phyloP scores from a whole-genome alignment of 2,888 invertebrate species.

The Elegia similella region DNA sequence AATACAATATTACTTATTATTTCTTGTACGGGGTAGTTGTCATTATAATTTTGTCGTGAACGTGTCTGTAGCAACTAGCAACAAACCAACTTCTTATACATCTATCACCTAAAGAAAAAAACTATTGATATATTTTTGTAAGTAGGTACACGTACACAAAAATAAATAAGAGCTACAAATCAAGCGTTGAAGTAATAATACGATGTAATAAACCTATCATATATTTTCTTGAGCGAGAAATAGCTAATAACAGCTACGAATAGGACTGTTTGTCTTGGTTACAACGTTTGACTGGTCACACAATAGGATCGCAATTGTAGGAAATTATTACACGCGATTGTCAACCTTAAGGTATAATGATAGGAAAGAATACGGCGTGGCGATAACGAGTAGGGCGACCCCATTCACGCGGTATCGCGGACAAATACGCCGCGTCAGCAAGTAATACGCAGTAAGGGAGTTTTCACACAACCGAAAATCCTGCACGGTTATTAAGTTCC shows the following conservation, averaged over 20 bases:
- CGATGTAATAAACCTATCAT: not conserved
- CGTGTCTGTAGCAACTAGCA: no score
- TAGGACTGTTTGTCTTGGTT: not conserved
- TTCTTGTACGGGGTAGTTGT: no score
- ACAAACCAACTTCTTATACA: no score
- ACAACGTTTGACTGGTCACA: conserved; percentile 2
- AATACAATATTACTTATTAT: no score
- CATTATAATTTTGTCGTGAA: no score
- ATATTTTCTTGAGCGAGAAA: not conserved
- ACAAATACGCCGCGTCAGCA: conserved; percentile 14
- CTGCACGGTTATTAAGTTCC: no score
- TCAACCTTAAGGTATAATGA: not conserved
- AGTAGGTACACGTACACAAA: not conserved
- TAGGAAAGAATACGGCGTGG: not conserved
- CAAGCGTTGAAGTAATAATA: not conserved
- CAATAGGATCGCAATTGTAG: not conserved
- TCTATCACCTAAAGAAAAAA: no score
- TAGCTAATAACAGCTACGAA: conserved; percentile 1
- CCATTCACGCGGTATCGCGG: conserved; percentile 11
- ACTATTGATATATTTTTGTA: no score
- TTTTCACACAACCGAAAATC: not conserved
- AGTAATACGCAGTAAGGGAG: conserved; percentile 2
- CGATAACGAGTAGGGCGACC: not conserved
- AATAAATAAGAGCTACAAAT: not conserved
- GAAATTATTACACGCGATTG: not conserved